Conservation (phyloP, 2,888 invertebrate species). For the Tridacna crocea region DNA sequence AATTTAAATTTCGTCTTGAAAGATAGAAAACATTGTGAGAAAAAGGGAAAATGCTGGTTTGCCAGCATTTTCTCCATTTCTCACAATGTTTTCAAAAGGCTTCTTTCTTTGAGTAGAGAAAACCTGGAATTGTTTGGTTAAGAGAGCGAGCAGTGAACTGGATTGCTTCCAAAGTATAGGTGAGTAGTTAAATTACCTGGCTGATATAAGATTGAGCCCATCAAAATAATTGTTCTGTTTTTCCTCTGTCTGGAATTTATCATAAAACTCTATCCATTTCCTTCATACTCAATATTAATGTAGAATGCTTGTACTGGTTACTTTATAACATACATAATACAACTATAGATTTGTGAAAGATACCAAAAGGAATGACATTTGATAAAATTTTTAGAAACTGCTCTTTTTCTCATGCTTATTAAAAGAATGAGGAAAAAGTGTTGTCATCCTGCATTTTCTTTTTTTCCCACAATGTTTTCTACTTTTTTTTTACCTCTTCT, state of each 20-base stretch:
- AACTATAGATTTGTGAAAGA: too few relatives aligned
- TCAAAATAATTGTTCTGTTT: conserved; percentile 17
- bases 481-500: too few relatives aligned
- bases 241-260: conserved; percentile 25
- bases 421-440: not conserved
- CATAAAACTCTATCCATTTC: not conserved
- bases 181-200: conserved; percentile 1
- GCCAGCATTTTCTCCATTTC: not conserved
- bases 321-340: too few relatives aligned
- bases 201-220: conserved; percentile 19
- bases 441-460: not conserved
- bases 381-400: too few relatives aligned
- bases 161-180: not conserved
- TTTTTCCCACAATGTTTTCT: conserved; percentile 2
- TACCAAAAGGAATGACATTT: too few relatives aligned
- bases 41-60: too few relatives aligned
- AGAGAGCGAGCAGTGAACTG: conserved; percentile 1
- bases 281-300: not conserved
- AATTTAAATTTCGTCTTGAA: too few relatives aligned
- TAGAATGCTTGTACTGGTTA: too few relatives aligned
- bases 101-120: not conserved
- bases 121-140: not conserved
- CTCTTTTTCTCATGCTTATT: too few relatives aligned
- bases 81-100: not conserved
- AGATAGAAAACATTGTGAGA: too few relatives aligned